Base-by-base conservation (phyloP, 2,888 invertebrate species). In the Xestia c-nigrum region DNA sequence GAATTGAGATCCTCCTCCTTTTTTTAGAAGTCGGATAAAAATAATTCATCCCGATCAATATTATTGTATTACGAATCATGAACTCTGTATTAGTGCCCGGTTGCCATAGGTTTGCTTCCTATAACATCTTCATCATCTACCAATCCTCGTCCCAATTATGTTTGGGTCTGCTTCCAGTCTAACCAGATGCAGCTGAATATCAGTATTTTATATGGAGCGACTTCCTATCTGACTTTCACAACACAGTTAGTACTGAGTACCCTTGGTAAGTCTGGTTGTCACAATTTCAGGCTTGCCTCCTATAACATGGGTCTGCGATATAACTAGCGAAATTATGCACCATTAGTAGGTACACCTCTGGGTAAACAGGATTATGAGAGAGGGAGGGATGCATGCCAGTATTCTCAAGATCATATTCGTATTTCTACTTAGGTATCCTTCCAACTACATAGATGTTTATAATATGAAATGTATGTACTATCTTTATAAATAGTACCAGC, bases 381-480 rank as follows among this genome's bases (percentile, higher is more conserved):
- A 10, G 10, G 43, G 43, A 12, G 10, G 10, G 43, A 43, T 43
- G 43, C 43, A 43, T 43, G 19, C 21, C 31, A 59, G 1, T 19
- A 16, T 4, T 9, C 31, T 31, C 31, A 31, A 61, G 21, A 5
- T 40, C 40, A 40, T 6, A 47, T 16, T 63, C 50, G 50, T 68
- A 16, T 61, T 43, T 61, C 19, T 6, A 16, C 43, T 7, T n/a
- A 46, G 16, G 14, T 19, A 47, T 63, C 10, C 5, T 46, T 1
- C 9, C 38, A 3, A 63, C 3, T 57, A 52, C 31, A 21, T 40
- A 19, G 19, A 52, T 47, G 21, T 57, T 40, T 65, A 55, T 64
- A 31, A 31, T 31, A 47, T 64, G 72, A n/a, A n/a, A n/a, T n/a
- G n/a, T n/a, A n/a, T n/a, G 24, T 52, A 57, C 19, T 40, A 68